phyloP scores from a whole-genome alignment of 2,888 invertebrate species.

The Sarcophaga subvicina region DNA sequence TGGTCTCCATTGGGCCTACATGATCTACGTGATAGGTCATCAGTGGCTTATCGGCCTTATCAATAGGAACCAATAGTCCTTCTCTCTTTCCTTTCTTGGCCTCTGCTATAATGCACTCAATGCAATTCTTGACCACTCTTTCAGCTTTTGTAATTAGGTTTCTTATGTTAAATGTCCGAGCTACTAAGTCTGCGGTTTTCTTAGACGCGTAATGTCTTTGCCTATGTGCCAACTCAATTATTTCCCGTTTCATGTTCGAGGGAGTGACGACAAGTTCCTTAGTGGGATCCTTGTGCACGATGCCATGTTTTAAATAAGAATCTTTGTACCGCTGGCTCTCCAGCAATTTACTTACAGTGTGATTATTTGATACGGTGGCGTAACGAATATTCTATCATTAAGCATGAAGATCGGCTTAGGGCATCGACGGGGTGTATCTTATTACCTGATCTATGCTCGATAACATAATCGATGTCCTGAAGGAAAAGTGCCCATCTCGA shows the following conservation, averaged over 20 bases:
- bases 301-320: conserved; percentile 40
- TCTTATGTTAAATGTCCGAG: conserved; percentile 48
- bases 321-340: conserved; percentile 40
- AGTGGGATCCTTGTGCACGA: conserved; percentile 40
- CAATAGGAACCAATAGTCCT: conserved; percentile 38
- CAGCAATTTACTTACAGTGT: conserved; percentile 31
- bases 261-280: conserved; percentile 38
- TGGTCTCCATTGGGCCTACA: conserved; percentile 74
- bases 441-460: conserved; percentile 60
- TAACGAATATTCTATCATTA: conserved; percentile 3
- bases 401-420: conserved; percentile 33
- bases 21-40: conserved; percentile 77
- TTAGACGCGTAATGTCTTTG: conserved; percentile 76
- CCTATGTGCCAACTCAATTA: conserved; percentile 77
- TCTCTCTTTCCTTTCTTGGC: conserved; percentile 45
- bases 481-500: background rate
- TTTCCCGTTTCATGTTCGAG: conserved; percentile 66
- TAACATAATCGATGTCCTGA: conserved; percentile 57
- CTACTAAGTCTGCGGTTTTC: conserved; percentile 68
- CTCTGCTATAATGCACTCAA: conserved; percentile 39
- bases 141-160: conserved; percentile 4
- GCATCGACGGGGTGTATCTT: conserved; percentile 65
- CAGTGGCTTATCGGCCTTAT: conserved; percentile 70
- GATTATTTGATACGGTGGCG: conserved; percentile 13
- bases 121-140: conserved; percentile 36